Evolutionary conservation across 2,888 invertebrate genomes (phyloP), one percentile per base, ranked within the genome.

Genomic region (Mythimna vitellina): DNA sequence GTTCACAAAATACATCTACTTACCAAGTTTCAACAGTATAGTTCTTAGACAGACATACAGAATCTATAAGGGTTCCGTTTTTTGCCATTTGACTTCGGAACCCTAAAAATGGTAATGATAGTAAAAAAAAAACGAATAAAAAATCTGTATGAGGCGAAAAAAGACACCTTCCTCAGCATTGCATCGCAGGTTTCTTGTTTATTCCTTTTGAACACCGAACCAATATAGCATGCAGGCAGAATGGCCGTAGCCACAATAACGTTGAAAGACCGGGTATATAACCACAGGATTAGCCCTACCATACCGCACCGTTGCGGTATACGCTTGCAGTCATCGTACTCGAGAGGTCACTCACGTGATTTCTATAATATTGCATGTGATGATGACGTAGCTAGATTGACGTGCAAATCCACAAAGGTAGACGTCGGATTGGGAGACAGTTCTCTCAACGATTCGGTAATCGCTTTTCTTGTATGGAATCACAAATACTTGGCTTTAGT

Each of bases 401-500:
- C 20, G 1, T 38, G 29, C 6, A 38, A 49, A 76, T 38, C 56
- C 20, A 67, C 20, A 35, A 57, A 29, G 22, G 17, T 53, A 35
- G 20, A 14, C 51, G 62, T 69, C 46, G 14, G 5, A 4, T 12
- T 46, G 5, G 12, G 20, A 20, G 1, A 49, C 10, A 25, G 8
- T 35, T 35, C 17, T 42, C 22, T 29, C 58, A 56, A 25, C 61
- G 20, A 56, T 56, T 35, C 61, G 12, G 53, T 57, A 64, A 70
- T 61, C 53, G 38, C 46, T 64, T 49, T 51, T 56, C 68, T 72
- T 66, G n/a, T 66, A 35, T 35, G 9, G 35, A 22, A 46, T 68
- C 22, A 42, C 49, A 53, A 58, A 60, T 54, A 22, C 10, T 32
- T 6, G 12, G 63, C 56, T 57, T 69, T 54, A 63, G 66, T 54